Conservation (phyloP, 2,113 vertebrate genomes). For the Rutilus rutilus region DNA sequence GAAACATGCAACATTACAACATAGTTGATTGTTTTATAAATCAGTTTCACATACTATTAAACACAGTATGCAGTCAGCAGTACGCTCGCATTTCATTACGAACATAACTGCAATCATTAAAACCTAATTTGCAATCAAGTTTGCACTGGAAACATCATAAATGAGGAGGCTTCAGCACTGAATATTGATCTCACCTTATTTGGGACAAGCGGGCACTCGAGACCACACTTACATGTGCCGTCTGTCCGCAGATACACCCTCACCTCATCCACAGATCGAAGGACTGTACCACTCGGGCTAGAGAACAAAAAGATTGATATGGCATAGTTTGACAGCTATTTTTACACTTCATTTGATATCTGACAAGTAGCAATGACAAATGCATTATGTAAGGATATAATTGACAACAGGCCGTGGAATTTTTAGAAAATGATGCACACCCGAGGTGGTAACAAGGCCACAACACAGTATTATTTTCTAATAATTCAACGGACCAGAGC, state of each 20-base stretch:
- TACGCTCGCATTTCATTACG: background rate
- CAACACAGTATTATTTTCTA: too few species aligned
- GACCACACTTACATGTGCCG: slow-evolving; percentile 91
- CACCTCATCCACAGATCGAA: slow-evolving; percentile 87
- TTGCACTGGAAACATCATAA: background rate
- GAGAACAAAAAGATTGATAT: background rate
- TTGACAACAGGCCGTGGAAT: too few species aligned
- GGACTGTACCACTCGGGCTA: slow-evolving; percentile 85
- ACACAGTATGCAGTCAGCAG: background rate
- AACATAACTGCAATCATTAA: background rate
- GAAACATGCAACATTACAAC: background rate
- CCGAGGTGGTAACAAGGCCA: too few species aligned
- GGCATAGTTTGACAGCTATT: background rate
- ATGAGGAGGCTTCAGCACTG: background rate
- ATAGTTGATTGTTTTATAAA: background rate
- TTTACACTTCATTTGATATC: background rate
- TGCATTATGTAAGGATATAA: background rate
- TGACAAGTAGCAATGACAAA: background rate
- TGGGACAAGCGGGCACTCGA: slow-evolving; percentile 88
- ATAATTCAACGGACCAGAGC: too few species aligned
- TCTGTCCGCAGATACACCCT: slow-evolving; percentile 87
- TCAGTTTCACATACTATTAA: background rate
- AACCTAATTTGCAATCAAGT: background rate
- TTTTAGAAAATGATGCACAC: too few species aligned
- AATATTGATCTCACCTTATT: slow-evolving; percentile 78